Evolutionary conservation across 2,797 vertebrate species (phyloP).

Genomic region (Sus cebifrons): DNA sequence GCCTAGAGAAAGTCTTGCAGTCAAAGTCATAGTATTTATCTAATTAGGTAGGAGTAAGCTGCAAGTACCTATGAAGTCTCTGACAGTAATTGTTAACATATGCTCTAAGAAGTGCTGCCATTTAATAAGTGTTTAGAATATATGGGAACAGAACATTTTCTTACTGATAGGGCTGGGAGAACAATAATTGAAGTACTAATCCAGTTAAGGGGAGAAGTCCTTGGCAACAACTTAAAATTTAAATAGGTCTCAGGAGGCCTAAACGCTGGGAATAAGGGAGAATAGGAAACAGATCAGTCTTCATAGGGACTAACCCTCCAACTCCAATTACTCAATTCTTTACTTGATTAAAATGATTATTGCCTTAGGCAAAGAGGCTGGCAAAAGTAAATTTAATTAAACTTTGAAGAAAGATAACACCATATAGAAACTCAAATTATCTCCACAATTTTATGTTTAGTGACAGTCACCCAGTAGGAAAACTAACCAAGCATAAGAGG

Average conservation of each 20-base stretch:
- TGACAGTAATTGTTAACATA: not conserved
- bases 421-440: constrained; percentile 27
- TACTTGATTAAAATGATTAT: constrained; percentile 59
- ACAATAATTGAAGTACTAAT: constrained; percentile 26
- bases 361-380: constrained; percentile 22
- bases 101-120: not conserved
- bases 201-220: not conserved
- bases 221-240: constrained; percentile 8
- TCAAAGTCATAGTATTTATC: not conserved
- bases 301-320: not conserved
- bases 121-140: not conserved
- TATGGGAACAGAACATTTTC: not conserved
- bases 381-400: constrained; percentile 70
- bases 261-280: not conserved
- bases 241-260: not conserved
- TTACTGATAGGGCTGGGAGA: not conserved
- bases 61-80: not conserved
- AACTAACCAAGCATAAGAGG: not conserved
- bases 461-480: not conserved
- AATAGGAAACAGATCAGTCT: not conserved
- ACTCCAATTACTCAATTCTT: constrained; percentile 60
- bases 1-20: not conserved
- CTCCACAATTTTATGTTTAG: not conserved
- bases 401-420: constrained; percentile 34
- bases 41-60: not conserved